Evolutionary conservation across 2,797 vertebrate genomes (phyloP).

Genomic region (Enteromius mattozi): DNA sequence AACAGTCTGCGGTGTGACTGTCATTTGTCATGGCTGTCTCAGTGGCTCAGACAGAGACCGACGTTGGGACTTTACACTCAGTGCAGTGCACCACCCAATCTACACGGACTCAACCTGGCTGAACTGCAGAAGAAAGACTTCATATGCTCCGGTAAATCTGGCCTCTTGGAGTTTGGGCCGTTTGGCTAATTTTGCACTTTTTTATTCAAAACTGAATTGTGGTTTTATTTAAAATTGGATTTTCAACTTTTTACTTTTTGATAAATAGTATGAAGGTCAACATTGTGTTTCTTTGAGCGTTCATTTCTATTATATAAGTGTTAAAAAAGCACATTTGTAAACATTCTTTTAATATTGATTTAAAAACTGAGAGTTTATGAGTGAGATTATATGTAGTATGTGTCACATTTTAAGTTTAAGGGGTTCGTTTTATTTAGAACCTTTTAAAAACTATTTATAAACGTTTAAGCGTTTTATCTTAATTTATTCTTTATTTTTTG

Average conservation of each 20-base stretch:
- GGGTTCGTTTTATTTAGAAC: neutral
- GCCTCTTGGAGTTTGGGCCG: neutral
- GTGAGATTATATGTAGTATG: too few relatives aligned
- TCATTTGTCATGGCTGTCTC: conserved; percentile 94
- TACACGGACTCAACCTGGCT: conserved; percentile 92
- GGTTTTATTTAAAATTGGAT: neutral
- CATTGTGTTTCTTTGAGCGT: neutral
- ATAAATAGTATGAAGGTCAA: neutral
- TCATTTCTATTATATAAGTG: too few relatives aligned
- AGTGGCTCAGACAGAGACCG: conserved; percentile 96
- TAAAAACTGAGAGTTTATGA: too few relatives aligned
- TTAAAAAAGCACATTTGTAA: neutral
- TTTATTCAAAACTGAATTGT: neutral
- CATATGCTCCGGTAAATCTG: conserved; percentile 87
- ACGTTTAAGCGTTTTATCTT: too few relatives aligned
- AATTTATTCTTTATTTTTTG: neutral
- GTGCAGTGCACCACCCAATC: conserved; percentile 84
- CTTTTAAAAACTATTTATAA: neutral
- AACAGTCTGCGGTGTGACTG: conserved; percentile 97
- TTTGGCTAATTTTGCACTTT: neutral
- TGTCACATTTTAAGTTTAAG: too few relatives aligned
- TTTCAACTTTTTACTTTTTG: neutral
- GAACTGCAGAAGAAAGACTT: conserved; percentile 98
- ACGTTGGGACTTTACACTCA: conserved; percentile 96
- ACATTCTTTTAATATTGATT: neutral